Evolutionary conservation across 2,888 invertebrate species (phyloP).

Genomic region (Chrysodeixis includens): DNA sequence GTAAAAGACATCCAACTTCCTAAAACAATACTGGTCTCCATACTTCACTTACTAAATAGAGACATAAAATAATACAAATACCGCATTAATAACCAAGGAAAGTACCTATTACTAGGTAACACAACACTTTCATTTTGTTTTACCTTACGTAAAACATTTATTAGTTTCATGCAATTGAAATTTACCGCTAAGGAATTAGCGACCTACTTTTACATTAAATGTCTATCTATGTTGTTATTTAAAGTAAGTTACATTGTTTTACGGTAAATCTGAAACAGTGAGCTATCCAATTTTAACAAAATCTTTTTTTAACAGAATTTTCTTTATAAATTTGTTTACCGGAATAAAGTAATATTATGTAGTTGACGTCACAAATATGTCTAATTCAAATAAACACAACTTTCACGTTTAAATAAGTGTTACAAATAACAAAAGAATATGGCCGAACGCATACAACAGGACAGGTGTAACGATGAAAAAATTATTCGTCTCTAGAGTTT

Average conservation of each 20-base stretch:
- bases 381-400: conserved; percentile 14
- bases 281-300: no score
- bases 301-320: no score
- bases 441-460: conserved; percentile 9
- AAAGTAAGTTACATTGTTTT: conserved; percentile 17
- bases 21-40: neutral
- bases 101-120: conserved; percentile 1
- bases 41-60: neutral
- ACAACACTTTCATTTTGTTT: neutral
- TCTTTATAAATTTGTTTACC: no score
- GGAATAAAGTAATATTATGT: neutral
- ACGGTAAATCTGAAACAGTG: neutral
- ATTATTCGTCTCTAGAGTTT: conserved; percentile 3
- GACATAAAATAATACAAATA: neutral
- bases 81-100: neutral
- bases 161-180: conserved; percentile 15
- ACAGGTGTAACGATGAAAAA: conserved; percentile 14
- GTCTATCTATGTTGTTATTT: conserved; percentile 8
- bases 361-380: neutral
- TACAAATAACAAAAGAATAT: conserved; percentile 9
- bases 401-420: conserved; percentile 9
- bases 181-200: conserved; percentile 18
- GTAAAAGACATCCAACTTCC: neutral
- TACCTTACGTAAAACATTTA: neutral
- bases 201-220: conserved; percentile 30